Conservation (phyloP, 2,113 vertebrate genomes). For the Tichodroma muraria region DNA sequence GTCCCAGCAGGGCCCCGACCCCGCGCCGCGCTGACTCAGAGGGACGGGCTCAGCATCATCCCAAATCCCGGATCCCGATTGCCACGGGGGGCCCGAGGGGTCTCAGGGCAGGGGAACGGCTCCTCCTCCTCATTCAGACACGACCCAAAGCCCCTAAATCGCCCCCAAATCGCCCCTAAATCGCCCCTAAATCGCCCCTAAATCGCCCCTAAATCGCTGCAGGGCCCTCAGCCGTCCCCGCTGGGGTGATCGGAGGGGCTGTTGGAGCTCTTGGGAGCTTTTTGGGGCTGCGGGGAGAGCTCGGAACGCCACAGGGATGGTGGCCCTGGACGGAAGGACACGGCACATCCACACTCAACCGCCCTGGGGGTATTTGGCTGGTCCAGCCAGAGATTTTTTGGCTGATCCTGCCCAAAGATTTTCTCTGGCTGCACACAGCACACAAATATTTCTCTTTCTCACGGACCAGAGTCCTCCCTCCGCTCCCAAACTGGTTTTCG, state of each 20-base stretch:
- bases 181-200: neutral
- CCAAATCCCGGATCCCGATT: too few species aligned
- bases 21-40: neutral
- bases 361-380: accelerated
- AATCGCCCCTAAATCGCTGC: neutral
- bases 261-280: accelerated
- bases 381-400: neutral
- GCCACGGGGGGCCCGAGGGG: too few species aligned
- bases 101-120: neutral
- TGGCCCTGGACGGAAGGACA: neutral
- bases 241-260: accelerated
- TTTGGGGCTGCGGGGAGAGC: neutral
- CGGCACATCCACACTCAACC: accelerated
- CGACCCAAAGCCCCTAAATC: neutral
- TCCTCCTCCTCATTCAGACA: neutral
- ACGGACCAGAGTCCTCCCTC: neutral
- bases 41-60: too few species aligned
- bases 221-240: accelerated
- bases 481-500: accelerated
- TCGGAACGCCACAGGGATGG: accelerated
- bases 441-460: neutral
- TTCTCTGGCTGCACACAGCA: neutral
- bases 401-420: neutral
- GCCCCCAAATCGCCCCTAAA: neutral
- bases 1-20: too few species aligned